Evolutionary conservation across 2,888 invertebrate species (phyloP).

Genomic region (Leptopterna dolabrata): DNA sequence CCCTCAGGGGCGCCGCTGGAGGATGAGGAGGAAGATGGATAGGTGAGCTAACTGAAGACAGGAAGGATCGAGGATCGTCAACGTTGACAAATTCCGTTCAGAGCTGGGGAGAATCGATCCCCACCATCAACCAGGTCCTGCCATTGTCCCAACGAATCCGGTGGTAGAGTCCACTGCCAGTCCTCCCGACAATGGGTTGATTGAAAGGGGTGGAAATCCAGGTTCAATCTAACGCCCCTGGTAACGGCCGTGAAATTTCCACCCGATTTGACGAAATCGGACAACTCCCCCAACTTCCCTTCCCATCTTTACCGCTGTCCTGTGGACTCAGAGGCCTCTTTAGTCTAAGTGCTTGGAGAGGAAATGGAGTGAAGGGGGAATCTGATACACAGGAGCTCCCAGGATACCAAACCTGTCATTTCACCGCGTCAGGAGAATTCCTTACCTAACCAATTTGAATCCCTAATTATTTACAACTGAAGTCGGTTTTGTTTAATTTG

Average conservation of each 20-base stretch:
- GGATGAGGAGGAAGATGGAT: neutral
- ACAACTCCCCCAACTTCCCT: neutral
- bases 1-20: neutral
- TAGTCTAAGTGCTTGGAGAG: slow-evolving; percentile 30
- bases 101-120: slow-evolving; percentile 3
- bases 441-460: too few species aligned
- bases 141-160: slow-evolving; percentile 13
- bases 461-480: too few species aligned
- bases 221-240: slow-evolving; percentile 33
- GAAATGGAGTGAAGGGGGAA: slow-evolving; percentile 6
- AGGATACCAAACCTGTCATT: neutral
- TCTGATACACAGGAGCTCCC: slow-evolving; percentile 13
- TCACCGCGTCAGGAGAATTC: neutral
- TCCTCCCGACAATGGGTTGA: slow-evolving; percentile 24
- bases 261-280: slow-evolving; percentile 51
- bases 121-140: slow-evolving; percentile 2
- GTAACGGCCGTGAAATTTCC: slow-evolving; percentile 49
- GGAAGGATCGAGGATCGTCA: neutral
- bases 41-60: neutral
- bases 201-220: slow-evolving; percentile 30
- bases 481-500: too few species aligned
- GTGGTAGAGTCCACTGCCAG: neutral
- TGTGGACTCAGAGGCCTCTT: neutral
- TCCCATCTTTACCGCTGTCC: too few species aligned
- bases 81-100: slow-evolving; percentile 34